These are phyloP conservation scores for Haliaeetus leucogaster DNA, from an alignment of 2,113 vertebrate species.

Conservation along the genomic window DNA sequence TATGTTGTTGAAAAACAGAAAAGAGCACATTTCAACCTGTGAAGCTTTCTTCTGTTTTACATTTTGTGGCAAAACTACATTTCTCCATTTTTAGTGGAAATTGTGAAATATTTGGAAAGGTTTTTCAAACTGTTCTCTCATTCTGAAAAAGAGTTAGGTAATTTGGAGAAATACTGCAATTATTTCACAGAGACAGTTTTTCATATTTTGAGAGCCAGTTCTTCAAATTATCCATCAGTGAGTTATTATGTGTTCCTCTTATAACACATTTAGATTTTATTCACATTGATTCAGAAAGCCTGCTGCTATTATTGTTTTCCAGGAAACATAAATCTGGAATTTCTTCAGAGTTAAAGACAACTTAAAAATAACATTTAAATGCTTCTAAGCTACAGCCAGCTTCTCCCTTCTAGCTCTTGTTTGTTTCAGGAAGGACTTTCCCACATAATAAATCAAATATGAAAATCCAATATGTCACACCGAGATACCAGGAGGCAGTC, in stretches of 20 bases:
- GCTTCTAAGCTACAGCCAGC: neutral
- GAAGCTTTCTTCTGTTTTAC: neutral
- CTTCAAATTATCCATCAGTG: neutral
- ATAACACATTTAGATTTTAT: neutral
- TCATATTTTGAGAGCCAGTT: neutral
- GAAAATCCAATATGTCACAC: neutral
- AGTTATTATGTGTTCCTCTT: neutral
- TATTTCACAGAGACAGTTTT: neutral
- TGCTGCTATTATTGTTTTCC: neutral
- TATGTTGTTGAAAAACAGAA: neutral
- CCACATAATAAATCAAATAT: neutral
- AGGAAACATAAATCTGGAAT: neutral
- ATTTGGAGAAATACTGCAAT: neutral
- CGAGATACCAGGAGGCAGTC: neutral
- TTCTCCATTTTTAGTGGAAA: neutral
- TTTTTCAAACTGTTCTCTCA: neutral
- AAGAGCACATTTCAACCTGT: neutral
- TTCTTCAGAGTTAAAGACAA: neutral
- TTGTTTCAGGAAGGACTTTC: neutral
- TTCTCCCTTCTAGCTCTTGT: neutral
- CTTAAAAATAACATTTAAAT: neutral
- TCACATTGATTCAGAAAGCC: neutral
- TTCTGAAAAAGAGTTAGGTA: neutral
- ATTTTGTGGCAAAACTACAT: neutral
- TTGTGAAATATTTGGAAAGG: neutral